Evolutionary conservation across 2,888 invertebrate genomes (phyloP).

Genomic region (Melikaiella ostensackeni): DNA sequence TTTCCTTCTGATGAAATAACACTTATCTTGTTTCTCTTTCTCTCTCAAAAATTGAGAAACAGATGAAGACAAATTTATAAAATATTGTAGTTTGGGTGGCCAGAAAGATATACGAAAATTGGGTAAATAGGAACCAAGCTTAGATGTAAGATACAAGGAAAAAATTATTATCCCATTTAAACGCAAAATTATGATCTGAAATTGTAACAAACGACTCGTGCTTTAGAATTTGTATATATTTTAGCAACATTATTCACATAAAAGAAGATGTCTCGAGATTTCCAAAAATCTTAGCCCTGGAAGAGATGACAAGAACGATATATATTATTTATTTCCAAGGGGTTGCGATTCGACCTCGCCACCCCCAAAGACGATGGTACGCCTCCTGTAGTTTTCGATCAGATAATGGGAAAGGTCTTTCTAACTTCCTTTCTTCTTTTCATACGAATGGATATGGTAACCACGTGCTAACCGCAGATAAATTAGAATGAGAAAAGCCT

Average conservation of each 20-base stretch:
- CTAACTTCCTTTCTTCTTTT: slow-evolving; percentile 42
- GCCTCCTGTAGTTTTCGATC: slow-evolving; percentile 64
- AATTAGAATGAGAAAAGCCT: slow-evolving; percentile 50
- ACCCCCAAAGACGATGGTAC: slow-evolving; percentile 54
- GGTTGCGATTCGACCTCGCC: slow-evolving; percentile 64
- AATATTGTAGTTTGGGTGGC: not conserved
- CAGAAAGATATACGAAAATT: not conserved
- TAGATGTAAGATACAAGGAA: not conserved
- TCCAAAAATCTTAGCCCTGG: slow-evolving; percentile 8
- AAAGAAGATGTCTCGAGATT: slow-evolving; percentile 20
- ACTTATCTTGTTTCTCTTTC: too few relatives aligned
- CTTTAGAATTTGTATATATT: not conserved
- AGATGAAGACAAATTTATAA: too few relatives aligned
- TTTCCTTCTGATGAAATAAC: too few relatives aligned
- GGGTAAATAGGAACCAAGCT: not conserved
- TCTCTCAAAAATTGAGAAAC: too few relatives aligned
- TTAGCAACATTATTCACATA: slow-evolving; percentile 25
- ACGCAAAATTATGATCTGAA: slow-evolving; percentile 7
- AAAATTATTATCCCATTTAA: not conserved
- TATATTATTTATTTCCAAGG: slow-evolving; percentile 71
- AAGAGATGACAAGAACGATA: slow-evolving; percentile 64
- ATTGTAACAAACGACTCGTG: not conserved
- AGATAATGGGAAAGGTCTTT: slow-evolving; percentile 61
- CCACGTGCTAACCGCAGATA: slow-evolving; percentile 49
- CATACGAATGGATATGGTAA: slow-evolving; percentile 49